Base-by-base conservation (phyloP, 1,140 invertebrate genomes). In the Aphis craccivora region DNA sequence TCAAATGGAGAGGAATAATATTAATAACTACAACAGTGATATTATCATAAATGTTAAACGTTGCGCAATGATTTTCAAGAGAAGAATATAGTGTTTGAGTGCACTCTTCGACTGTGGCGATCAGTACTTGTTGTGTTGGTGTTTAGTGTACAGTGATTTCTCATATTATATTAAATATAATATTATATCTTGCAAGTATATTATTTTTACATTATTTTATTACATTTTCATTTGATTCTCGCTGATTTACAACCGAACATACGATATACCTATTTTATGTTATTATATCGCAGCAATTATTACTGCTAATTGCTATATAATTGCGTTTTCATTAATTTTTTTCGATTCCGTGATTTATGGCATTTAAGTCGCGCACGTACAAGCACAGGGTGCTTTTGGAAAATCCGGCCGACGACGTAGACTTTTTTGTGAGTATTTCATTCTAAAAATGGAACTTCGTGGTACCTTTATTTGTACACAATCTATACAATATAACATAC, bases 361-460 rank as follows among this genome's bases (percentile, higher is more conserved):
- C 88, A 89, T 89, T 89, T 55, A 89, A 55, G 51, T 55, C 51
- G 9, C 48, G 88, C 35, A 0, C 88, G 88, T 89, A 89, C 51
- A 89, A 35, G 88, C 51, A 89, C 88, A 89, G 14, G 51, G n/a
- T 89, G 18, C 22, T 89, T 55, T 37, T 53, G 35, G 88, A 89
- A 25, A 40, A 1, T 40, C 40, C 51, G 51, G 8, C 51, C 35
- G 88, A 89, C 23, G 88, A 89, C 88, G 11, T 40, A 11, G 88
- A 89, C 51, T 89, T 55, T 55, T 37, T 35, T 23, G 88, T 89
- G 23, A 89, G 87, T 89, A 6, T 30, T 30, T 30, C 40, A 9
- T 60, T 9, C 30, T 30, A 60, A 30, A 11, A 55, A 60, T 2
- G 30, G 25, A 60, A 25, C 55, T 30, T 25, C 55, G 11, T 30